A percentile compares a stretch with the other conserved stretches of the same genome.
Conservation (phyloP, 2,797 vertebrate species). For the Remorina albescens region DNA sequence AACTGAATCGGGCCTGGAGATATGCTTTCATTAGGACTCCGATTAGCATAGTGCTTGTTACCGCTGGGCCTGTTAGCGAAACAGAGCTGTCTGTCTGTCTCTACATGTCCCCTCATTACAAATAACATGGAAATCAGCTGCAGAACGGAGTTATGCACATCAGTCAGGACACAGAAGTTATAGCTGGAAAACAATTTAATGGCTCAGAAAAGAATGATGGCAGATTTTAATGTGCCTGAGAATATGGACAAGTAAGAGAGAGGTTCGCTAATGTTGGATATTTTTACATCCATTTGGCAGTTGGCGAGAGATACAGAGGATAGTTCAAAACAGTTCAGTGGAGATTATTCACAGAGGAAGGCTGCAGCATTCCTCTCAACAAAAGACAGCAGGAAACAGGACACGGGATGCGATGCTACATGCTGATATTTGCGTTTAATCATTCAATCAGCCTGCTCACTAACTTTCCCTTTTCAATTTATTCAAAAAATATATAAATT, state of each 20-base stretch:
- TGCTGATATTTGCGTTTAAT: conserved; percentile 28
- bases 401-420: conserved; percentile 1
- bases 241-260: conserved; percentile 29
- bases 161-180: conserved; percentile 57
- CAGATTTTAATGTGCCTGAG: conserved; percentile 28
- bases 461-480: neutral
- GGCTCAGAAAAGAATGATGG: conserved; percentile 36
- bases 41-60: conserved; percentile 85
- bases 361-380: conserved; percentile 9
- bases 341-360: conserved; percentile 37
- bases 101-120: conserved; percentile 69
- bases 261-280: conserved; percentile 14
- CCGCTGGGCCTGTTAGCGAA: conserved; percentile 75
- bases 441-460: neutral
- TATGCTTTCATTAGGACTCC: conserved; percentile 82
- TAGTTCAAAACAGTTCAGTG: conserved; percentile 34
- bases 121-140: conserved; percentile 65
- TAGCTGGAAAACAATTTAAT: conserved; percentile 54
- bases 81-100: conserved; percentile 71
- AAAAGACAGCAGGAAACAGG: neutral
- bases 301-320: conserved; percentile 45
- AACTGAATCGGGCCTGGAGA: conserved; percentile 73
- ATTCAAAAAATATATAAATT: neutral
- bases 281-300: conserved; percentile 43
- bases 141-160: conserved; percentile 52